phyloP scores from a whole-genome alignment of 2,113 vertebrate genomes.

The Pachycephala philippinensis region DNA sequence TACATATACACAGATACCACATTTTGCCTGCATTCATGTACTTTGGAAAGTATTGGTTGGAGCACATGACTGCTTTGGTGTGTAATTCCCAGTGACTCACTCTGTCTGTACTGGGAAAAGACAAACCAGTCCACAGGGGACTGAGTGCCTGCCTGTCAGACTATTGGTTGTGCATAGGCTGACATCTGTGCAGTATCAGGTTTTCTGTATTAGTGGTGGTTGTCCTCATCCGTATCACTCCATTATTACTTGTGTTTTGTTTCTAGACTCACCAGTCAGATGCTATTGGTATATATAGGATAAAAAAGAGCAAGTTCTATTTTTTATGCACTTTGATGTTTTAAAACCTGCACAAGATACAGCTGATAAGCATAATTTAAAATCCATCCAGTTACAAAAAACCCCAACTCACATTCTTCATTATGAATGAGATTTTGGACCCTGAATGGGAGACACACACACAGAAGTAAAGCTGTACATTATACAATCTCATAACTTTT shows the following conservation, averaged over 20 bases:
- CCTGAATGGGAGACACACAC: background rate
- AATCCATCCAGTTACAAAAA: background rate
- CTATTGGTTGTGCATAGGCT: background rate
- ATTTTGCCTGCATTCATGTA: background rate
- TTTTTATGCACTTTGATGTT: background rate
- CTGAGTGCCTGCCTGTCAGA: background rate
- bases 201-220: background rate
- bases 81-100: background rate
- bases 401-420: accelerated
- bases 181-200: background rate
- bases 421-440: background rate
- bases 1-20: background rate
- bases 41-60: background rate
- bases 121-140: background rate
- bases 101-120: background rate
- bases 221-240: background rate
- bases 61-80: background rate
- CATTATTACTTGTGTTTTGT: background rate
- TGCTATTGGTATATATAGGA: background rate
- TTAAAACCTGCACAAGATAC: background rate
- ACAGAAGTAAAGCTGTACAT: background rate
- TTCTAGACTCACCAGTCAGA: background rate
- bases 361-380: background rate
- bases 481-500: background rate
- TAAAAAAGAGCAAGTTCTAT: background rate